These are phyloP conservation scores for Limnephilus auricula DNA, from an alignment of 2,888 invertebrate genomes.

Conservation along the genomic window DNA sequence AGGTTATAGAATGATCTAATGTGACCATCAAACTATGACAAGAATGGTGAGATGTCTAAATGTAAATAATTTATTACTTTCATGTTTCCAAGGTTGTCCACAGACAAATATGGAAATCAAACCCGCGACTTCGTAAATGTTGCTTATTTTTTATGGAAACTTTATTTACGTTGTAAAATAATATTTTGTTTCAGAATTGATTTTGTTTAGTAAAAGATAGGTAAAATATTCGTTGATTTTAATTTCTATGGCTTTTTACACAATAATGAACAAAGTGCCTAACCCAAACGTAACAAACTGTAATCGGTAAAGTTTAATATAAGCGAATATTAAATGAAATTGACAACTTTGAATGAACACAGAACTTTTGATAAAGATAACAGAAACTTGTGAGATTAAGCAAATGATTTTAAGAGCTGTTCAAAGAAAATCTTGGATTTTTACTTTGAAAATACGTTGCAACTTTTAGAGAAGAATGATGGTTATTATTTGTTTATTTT, in stretches of 20 bases:
- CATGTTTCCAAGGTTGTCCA: not conserved
- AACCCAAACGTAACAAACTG: not conserved
- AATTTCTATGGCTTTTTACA: not conserved
- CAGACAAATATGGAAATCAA: not conserved
- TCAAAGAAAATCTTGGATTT: not conserved
- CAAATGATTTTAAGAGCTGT: not conserved
- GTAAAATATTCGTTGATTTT: not conserved
- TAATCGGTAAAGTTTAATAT: not conserved
- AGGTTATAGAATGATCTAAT: not conserved
- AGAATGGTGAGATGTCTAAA: too few relatives aligned
- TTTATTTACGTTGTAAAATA: not conserved
- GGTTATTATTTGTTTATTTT: not conserved
- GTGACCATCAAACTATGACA: not conserved
- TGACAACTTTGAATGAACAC: not conserved
- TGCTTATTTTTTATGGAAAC: not conserved
- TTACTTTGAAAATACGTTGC: not conserved
- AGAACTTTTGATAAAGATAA: constrained; percentile 29
- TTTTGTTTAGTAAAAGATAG: not conserved
- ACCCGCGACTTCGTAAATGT: not conserved
- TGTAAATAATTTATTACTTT: too few relatives aligned
- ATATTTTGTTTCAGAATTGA: not conserved
- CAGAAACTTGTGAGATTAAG: not conserved
- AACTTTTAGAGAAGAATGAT: not conserved
- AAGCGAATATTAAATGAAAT: not conserved
- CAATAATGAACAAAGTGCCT: not conserved